Percentiles rank a stretch among this genome's conserved stretches.
phyloP scores from a whole-genome alignment of 2,888 invertebrate species.

The Zygothrica quintamaculata region DNA sequence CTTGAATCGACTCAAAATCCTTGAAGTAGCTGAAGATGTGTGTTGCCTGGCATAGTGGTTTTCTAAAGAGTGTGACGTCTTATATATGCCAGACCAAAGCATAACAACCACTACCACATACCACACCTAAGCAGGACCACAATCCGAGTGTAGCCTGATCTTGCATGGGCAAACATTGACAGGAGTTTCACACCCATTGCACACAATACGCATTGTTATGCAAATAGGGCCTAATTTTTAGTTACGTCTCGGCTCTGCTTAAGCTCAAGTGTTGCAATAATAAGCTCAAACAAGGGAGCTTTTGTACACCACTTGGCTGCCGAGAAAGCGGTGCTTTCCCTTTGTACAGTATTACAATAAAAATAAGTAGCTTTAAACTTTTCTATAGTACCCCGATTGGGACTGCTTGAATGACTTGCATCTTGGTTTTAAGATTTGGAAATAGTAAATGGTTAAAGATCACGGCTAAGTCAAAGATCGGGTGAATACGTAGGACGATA shows the following conservation, averaged over 20 bases:
- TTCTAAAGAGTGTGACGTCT: conserved; percentile 73
- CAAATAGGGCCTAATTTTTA: conserved; percentile 65
- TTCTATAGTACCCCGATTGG: too few relatives aligned
- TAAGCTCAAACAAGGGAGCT: conserved; percentile 18
- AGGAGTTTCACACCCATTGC: conserved; percentile 68
- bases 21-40: conserved; percentile 33
- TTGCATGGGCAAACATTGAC: conserved; percentile 14
- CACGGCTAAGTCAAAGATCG: too few relatives aligned
- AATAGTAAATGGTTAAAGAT: too few relatives aligned
- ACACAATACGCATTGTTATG: conserved; percentile 58
- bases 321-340: conserved; percentile 11
- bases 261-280: conserved; percentile 48
- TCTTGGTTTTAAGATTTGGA: too few relatives aligned
- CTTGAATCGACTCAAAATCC: conserved; percentile 25
- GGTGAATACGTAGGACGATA: too few relatives aligned
- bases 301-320: conserved; percentile 37
- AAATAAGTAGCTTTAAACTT: neutral
- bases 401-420: too few relatives aligned
- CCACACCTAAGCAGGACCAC: too few relatives aligned
- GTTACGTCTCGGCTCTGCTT: conserved; percentile 39
- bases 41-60: conserved; percentile 41
- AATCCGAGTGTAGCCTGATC: conserved; percentile 13
- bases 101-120: conserved; percentile 18
- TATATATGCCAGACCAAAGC: conserved; percentile 58
- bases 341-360: conserved; percentile 1